These are phyloP conservation scores for Synanthedon vespiformis DNA, from an alignment of 2,888 invertebrate species.

Conservation along the genomic window DNA sequence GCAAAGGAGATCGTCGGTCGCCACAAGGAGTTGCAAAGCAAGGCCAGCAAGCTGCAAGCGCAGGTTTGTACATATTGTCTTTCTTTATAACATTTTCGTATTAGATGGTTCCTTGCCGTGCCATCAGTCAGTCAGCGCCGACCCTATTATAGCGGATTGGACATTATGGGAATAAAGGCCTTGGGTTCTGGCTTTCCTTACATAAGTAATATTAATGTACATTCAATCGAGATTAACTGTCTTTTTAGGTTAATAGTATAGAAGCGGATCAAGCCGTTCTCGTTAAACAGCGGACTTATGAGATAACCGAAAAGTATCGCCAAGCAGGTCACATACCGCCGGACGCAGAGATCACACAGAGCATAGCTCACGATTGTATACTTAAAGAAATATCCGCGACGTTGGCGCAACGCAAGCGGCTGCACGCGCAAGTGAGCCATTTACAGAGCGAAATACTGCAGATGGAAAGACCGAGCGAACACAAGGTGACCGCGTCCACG, in stretches of 20 bases:
- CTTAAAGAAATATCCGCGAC: conserved; percentile 89
- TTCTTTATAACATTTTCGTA: conserved; percentile 35
- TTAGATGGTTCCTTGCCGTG: background rate
- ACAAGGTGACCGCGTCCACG: conserved; percentile 54
- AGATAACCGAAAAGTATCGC: conserved; percentile 79
- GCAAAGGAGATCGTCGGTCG: conserved; percentile 93
- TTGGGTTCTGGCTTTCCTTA: too few relatives aligned
- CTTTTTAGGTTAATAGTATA: conserved; percentile 68
- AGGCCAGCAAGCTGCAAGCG: conserved; percentile 86
- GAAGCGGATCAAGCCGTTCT: conserved; percentile 83
- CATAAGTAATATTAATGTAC: too few relatives aligned
- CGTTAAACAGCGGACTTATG: conserved; percentile 79
- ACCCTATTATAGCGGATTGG: too few relatives aligned
- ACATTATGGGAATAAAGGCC: too few relatives aligned
- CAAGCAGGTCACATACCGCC: conserved; percentile 66
- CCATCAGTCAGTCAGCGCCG: too few relatives aligned
- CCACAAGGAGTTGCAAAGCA: conserved; percentile 92
- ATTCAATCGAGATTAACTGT: background rate
- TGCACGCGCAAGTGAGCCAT: conserved; percentile 83
- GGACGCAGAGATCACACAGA: conserved; percentile 73
- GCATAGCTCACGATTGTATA: conserved; percentile 83
- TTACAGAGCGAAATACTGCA: conserved; percentile 82
- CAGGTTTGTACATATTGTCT: conserved; percentile 69
- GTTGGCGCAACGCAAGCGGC: conserved; percentile 83
- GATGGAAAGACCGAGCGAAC: conserved; percentile 78